Percentiles rank a stretch among this genome's conserved stretches.
These are phyloP conservation scores for Proales similis DNA, from an alignment of 1,140 invertebrate genomes.

Conservation along the genomic window DNA sequence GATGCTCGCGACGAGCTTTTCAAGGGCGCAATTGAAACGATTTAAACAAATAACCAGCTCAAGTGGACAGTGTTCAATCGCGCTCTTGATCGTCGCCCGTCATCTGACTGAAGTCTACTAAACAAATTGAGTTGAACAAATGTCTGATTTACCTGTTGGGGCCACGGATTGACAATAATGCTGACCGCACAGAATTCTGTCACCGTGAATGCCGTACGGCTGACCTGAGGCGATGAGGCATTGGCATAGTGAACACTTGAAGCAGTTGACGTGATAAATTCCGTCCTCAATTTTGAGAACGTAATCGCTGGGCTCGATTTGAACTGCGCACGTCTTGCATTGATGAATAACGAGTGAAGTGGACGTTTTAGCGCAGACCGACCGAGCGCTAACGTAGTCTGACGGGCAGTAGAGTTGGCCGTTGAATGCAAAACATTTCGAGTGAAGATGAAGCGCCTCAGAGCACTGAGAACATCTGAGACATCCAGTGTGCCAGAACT, in stretches of 20 bases:
- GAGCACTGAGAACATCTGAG: slow-evolving; percentile 27
- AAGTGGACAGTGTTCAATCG: too few species aligned
- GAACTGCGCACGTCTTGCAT: background rate
- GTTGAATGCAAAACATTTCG: slow-evolving; percentile 23
- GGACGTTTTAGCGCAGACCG: background rate
- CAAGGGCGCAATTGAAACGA: too few species aligned
- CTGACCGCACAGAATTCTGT: background rate
- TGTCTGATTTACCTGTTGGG: background rate
- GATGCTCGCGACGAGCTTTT: too few species aligned
- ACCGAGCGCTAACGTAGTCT: background rate
- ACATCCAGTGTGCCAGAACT: slow-evolving; percentile 16
- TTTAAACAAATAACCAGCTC: too few species aligned
- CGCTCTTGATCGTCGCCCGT: too few species aligned
- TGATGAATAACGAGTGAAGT: too few species aligned
- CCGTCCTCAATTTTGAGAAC: slow-evolving; percentile 4
- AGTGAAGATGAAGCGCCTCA: slow-evolving; percentile 15
- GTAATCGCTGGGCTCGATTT: background rate
- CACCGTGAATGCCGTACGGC: slow-evolving; percentile 2
- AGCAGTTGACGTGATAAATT: slow-evolving; percentile 15
- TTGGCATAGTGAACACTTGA: slow-evolving; percentile 3
- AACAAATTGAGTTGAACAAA: background rate
- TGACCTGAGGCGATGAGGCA: slow-evolving; percentile 3
- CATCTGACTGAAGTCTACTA: background rate
- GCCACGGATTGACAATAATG: too few species aligned
- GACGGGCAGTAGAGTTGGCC: slow-evolving; percentile 4